Conservation (phyloP, 2,113 vertebrate genomes). For the Scopus umbretta region DNA sequence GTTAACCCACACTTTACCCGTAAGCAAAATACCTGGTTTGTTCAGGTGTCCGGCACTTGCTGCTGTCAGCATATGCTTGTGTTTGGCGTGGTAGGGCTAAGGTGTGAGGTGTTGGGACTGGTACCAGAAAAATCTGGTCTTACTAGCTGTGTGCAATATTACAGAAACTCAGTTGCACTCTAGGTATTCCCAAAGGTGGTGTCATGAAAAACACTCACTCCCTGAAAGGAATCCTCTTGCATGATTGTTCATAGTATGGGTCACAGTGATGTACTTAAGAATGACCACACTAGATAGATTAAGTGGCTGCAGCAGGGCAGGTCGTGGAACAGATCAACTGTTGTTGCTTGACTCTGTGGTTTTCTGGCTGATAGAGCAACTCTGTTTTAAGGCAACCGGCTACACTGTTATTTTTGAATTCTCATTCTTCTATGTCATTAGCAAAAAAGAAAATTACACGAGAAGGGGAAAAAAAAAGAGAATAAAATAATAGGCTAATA, state of each 20-base stretch:
- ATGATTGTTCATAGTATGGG: not conserved
- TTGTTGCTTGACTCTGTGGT: not conserved
- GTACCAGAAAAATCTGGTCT: not conserved
- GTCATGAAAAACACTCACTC: not conserved
- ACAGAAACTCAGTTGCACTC: not conserved
- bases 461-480: not conserved
- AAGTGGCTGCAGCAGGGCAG: not conserved
- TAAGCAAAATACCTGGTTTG: not conserved
- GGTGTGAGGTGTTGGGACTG: not conserved
- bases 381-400: not conserved
- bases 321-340: not conserved
- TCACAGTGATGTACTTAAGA: accelerated
- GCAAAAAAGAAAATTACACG: accelerated
- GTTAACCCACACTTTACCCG: not conserved
- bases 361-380: not conserved
- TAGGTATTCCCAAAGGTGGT: not conserved
- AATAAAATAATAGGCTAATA: not conserved
- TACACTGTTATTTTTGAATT: not conserved
- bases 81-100: not conserved
- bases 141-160: not conserved
- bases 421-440: not conserved
- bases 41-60: not conserved
- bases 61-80: not conserved
- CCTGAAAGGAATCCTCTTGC: not conserved
- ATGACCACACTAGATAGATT: not conserved